Conservation (phyloP, 2,113 vertebrate genomes). For the Casuarius casuarius region DNA sequence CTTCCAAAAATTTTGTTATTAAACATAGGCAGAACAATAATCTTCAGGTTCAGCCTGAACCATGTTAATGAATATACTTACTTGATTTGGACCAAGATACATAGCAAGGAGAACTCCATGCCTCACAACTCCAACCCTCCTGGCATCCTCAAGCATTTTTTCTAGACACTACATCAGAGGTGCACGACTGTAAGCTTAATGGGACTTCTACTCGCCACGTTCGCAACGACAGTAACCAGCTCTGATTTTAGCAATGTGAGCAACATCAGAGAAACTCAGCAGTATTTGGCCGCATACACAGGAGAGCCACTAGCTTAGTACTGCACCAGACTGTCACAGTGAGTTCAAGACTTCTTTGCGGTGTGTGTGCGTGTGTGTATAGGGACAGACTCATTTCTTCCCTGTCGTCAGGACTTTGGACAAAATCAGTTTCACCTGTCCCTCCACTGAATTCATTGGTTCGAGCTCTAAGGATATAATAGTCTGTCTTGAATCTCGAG, state of each 20-base stretch:
- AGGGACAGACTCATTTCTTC: not conserved
- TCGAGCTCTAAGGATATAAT: not conserved
- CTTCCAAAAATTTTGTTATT: not conserved
- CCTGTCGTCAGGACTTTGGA: not conserved
- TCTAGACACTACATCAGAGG: not conserved
- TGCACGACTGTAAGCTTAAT: not conserved
- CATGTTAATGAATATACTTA: not conserved
- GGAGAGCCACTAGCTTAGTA: not conserved
- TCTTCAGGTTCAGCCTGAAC: not conserved
- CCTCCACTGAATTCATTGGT: not conserved
- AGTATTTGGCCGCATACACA: not conserved
- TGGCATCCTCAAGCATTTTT: not conserved
- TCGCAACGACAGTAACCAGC: not conserved
- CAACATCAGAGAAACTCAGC: not conserved
- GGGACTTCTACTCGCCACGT: not conserved
- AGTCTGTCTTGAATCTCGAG: not conserved
- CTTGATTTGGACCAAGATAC: not conserved
- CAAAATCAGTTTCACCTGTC: not conserved
- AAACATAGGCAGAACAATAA: not conserved
- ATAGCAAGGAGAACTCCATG: not conserved
- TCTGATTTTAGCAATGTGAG: not conserved
- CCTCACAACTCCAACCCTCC: not conserved
- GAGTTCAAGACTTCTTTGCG: not conserved
- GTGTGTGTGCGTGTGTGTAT: not conserved
- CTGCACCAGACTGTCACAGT: not conserved